These are phyloP conservation scores for Antedon mediterranea DNA, from an alignment of 53 echinoderm and acorn worm genomes.

Conservation along the genomic window DNA sequence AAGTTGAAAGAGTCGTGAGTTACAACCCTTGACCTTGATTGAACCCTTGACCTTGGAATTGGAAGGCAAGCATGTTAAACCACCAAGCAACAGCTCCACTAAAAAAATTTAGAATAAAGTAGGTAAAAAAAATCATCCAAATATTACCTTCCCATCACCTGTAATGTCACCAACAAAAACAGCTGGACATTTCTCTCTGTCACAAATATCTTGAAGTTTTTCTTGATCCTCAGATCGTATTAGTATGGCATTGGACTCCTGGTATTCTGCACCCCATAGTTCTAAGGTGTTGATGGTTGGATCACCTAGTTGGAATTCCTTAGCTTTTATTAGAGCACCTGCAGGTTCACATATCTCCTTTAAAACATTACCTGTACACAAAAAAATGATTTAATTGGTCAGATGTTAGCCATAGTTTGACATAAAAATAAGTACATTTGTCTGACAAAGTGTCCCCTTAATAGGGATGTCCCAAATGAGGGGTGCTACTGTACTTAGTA, in stretches of 20 bases:
- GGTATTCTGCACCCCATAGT: conserved; percentile 98
- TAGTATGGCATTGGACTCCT: conserved; percentile 88
- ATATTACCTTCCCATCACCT: conserved; percentile 93
- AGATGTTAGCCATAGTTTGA: no score
- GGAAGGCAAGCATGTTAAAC: no score
- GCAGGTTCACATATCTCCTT: conserved; percentile 92
- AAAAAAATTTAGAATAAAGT: not conserved
- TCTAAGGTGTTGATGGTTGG: conserved; percentile 96
- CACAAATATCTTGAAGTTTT: conserved; percentile 43
- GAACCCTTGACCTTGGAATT: no score
- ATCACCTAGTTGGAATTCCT: conserved; percentile 80
- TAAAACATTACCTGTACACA: conserved; percentile 60
- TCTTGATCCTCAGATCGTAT: conserved; percentile 36
- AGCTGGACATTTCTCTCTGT: conserved; percentile 78
- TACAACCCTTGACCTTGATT: no score
- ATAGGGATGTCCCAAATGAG: no score
- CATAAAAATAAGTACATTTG: no score
- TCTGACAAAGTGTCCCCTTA: no score
- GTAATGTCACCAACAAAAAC: conserved; percentile 85
- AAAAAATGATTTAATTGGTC: not conserved
- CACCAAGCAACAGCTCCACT: no score
- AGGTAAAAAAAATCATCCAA: no score
- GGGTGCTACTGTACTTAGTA: no score
- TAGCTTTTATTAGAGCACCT: conserved; percentile 77
- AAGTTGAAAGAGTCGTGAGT: no score